These are phyloP conservation scores for Poeciliopsis occidentalis DNA, from an alignment of 2,113 vertebrate species.

Conservation along the genomic window DNA sequence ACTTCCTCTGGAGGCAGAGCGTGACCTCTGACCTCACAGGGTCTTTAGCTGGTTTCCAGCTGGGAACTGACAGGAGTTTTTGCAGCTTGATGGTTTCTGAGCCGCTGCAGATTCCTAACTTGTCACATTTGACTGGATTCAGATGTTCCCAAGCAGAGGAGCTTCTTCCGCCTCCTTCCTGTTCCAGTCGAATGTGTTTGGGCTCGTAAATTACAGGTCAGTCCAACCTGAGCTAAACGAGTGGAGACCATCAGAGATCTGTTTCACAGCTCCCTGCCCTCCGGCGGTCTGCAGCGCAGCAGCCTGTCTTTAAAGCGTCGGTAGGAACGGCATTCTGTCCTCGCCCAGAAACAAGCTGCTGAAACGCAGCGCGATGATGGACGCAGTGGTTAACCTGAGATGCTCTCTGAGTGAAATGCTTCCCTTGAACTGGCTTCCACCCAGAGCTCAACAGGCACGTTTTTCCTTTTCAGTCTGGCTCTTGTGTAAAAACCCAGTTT, in stretches of 20 bases:
- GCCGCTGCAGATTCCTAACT: background rate
- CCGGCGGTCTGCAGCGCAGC: background rate
- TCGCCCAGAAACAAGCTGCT: background rate
- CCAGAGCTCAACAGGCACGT: no score
- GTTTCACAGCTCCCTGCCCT: conserved; percentile 3
- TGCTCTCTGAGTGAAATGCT: background rate
- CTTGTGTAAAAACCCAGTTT: background rate
- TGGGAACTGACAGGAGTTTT: no score
- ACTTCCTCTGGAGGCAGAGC: no score
- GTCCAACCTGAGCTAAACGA: background rate
- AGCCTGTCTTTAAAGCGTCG: background rate
- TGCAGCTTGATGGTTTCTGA: background rate
- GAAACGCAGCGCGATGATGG: background rate
- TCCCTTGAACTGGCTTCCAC: background rate
- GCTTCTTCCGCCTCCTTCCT: background rate
- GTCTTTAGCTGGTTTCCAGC: no score
- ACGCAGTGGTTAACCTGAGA: background rate
- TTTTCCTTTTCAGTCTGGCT: background rate
- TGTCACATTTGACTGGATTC: background rate
- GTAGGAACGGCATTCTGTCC: background rate
- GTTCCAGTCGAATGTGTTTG: conserved; percentile 5
- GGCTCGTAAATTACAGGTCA: background rate
- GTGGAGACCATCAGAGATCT: background rate
- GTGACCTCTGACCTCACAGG: no score
- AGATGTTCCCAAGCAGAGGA: background rate